phyloP scores from a whole-genome alignment of 2,888 invertebrate genomes.

The Rhopalosiphum nymphaeae region DNA sequence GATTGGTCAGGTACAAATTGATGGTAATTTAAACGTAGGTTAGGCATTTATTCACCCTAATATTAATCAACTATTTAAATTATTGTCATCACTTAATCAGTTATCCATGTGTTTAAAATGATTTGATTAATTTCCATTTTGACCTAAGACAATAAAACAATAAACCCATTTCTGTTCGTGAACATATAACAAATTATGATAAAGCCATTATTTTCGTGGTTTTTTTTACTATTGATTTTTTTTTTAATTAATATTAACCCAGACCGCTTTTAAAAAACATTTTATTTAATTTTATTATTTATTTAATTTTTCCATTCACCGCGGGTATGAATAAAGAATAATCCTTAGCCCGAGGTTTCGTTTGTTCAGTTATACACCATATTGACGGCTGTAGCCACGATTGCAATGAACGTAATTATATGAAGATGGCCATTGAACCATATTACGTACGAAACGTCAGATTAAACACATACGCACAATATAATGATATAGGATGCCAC shows the following conservation, averaged over 20 bases:
- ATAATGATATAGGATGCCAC: background rate
- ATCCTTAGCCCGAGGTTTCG: background rate
- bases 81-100: background rate
- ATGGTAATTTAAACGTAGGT: background rate
- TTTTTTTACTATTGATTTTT: background rate
- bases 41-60: background rate
- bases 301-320: background rate
- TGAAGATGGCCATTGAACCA: background rate
- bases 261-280: background rate
- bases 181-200: background rate
- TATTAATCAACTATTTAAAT: background rate
- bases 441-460: background rate
- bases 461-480: background rate
- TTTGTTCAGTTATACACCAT: background rate
- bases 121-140: background rate
- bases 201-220: background rate
- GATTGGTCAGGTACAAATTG: background rate
- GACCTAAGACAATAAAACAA: background rate
- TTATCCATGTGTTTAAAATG: background rate
- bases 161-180: background rate
- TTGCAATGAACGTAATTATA: background rate
- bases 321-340: background rate
- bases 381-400: background rate
- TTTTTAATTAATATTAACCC: background rate
- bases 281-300: background rate